Percentiles rank a stretch among this genome's conserved stretches.
Evolutionary conservation across 2,113 vertebrate genomes (phyloP).

Genomic region (Malurus melanocephalus): DNA sequence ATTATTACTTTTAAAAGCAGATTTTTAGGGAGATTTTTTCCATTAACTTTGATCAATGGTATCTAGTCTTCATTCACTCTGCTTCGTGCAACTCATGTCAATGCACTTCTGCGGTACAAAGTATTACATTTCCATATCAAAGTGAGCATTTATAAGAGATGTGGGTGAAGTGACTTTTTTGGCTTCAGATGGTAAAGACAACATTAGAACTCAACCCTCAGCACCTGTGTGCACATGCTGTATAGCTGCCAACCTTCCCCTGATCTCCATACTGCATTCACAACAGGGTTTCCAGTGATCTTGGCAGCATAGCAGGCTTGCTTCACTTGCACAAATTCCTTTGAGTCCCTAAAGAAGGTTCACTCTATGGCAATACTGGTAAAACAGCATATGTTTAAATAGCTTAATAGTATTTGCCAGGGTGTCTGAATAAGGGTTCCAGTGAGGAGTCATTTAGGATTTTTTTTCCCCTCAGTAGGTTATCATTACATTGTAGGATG

Average conservation of each 20-base stretch:
- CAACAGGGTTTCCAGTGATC: background rate
- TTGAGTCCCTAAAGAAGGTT: background rate
- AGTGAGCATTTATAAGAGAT: background rate
- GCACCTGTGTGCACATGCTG: fast-evolving
- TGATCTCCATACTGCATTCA: background rate
- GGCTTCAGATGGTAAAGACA: background rate
- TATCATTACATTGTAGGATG: background rate
- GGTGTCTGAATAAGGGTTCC: background rate
- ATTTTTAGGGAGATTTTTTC: background rate
- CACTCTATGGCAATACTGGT: background rate
- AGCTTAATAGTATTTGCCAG: background rate
- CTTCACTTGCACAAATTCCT: background rate
- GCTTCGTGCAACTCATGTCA: background rate
- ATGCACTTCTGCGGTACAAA: background rate
- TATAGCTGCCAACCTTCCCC: background rate
- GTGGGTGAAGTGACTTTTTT: background rate
- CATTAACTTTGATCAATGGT: background rate
- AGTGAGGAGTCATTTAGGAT: background rate
- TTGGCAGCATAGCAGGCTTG: background rate
- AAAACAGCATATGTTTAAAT: background rate
- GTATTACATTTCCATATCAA: background rate
- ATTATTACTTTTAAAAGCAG: background rate
- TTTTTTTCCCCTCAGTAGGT: background rate
- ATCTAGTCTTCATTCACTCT: background rate
- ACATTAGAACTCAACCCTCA: background rate